Base-by-base conservation (phyloP, 2,888 invertebrate species). In the Endotricha flammealis region DNA sequence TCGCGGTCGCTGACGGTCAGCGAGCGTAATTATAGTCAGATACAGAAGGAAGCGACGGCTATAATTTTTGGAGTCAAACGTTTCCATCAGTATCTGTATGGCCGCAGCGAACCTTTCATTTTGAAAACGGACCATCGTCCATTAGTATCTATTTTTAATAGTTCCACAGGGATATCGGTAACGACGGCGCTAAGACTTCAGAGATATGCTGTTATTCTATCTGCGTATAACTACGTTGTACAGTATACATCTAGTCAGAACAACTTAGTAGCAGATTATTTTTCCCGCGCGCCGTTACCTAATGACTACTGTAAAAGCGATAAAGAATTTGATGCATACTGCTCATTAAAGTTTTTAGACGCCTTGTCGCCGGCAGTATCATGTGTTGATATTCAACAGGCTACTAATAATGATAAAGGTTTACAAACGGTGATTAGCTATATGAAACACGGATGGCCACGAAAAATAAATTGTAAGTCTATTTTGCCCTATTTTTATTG, bases 401-500 rank as follows among this genome's bases (percentile, higher is more conserved):
- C 28, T 2, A 34, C 33, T 0, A 12, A 11, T 3, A 8, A 20
- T 10, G 27, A 34, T 12, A 34, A 11, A n/a, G n/a, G 4, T 3
- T 28, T 34, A 20, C 27, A 27, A 12, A 34, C 16, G 4, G 16
- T 16, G 6, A 16, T 16, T 16, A 16, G 6, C 4, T 16, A 16
- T 6, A 16, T 6, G 16, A 16, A 16, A 4, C 4, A 3, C 16
- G 16, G 16, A 6, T 16, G 16, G 16, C 16, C 16, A 6, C 20
- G 29, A 10, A 29, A 29, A 35, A 29, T 35, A 10, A 29, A 22
- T 12, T 35, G 35, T 14, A 22, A 9, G 1, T 22, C 11, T 4
- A 23, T 35, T 35, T 9, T 13, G 7, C 22, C 22, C 5, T 32
- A 25, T 32, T 32, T 32, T n/a, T n/a, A n/a, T n/a, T n/a, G 14